Evolutionary conservation across 2,888 invertebrate species (phyloP).

Genomic region (Lepetodrilus schrolli): DNA sequence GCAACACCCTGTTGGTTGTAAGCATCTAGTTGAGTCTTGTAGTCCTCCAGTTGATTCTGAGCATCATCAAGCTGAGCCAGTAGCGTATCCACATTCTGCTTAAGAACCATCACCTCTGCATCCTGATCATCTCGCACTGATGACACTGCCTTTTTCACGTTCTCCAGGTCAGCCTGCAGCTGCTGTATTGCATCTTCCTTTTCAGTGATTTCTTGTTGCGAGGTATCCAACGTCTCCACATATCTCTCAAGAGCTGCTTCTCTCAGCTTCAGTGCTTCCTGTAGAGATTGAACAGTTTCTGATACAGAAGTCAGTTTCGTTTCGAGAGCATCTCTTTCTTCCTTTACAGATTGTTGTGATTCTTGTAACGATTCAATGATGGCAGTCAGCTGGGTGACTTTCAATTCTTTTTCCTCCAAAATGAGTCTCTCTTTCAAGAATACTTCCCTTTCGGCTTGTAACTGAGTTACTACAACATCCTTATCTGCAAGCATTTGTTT

Average conservation of each 20-base stretch:
- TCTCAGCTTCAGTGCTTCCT: slow-evolving; percentile 23
- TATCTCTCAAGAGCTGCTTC: slow-evolving; percentile 36
- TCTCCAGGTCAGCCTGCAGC: slow-evolving; percentile 36
- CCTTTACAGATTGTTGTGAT: slow-evolving; percentile 20
- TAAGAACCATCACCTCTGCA: slow-evolving; percentile 26
- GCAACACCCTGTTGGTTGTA: slow-evolving; percentile 16
- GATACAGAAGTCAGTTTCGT: slow-evolving; percentile 28
- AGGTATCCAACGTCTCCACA: slow-evolving; percentile 12
- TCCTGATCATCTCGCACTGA: slow-evolving; percentile 16
- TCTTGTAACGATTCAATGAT: slow-evolving; percentile 35
- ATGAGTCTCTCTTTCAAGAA: neutral
- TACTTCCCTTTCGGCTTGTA: slow-evolving; percentile 6
- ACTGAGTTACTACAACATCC: neutral
- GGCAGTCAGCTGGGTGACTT: slow-evolving; percentile 32
- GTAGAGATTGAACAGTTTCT: slow-evolving; percentile 30
- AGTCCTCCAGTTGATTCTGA: slow-evolving; percentile 26
- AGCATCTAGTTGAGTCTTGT: slow-evolving; percentile 39
- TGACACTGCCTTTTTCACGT: slow-evolving; percentile 30
- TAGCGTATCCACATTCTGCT: slow-evolving; percentile 25
- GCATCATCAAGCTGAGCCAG: slow-evolving; percentile 31
- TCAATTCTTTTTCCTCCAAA: slow-evolving; percentile 31
- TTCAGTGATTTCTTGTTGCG: slow-evolving; percentile 35
- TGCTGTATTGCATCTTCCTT: slow-evolving; percentile 38
- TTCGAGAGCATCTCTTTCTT: slow-evolving; percentile 27
- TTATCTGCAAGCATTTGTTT: slow-evolving; percentile 16